phyloP scores from a whole-genome alignment of 2,797 vertebrate species.

The Acanthornis magna region DNA sequence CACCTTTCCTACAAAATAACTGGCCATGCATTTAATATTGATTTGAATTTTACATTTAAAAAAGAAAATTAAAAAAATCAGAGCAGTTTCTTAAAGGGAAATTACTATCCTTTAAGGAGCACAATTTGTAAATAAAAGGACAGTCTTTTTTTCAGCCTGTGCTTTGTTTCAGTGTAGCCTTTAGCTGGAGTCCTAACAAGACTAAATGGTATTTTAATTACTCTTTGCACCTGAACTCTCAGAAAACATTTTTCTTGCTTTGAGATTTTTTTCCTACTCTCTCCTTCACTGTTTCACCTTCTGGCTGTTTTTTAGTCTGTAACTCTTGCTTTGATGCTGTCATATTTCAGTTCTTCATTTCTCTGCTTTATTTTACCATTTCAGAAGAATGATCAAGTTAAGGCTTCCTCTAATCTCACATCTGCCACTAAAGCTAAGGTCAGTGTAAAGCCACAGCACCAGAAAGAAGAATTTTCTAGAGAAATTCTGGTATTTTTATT shows the following conservation, averaged over 20 bases:
- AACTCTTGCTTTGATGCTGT: slow-evolving; percentile 58
- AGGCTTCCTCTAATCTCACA: slow-evolving; percentile 68
- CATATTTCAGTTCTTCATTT: slow-evolving; percentile 69
- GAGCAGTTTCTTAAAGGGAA: neutral
- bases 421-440: slow-evolving; percentile 67
- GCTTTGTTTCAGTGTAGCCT: neutral
- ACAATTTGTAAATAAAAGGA: neutral
- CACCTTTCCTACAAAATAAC: neutral
- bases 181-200: neutral
- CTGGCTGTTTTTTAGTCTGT: slow-evolving; percentile 42
- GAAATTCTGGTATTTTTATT: neutral
- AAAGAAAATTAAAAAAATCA: neutral
- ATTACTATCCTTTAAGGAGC: neutral
- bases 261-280: neutral
- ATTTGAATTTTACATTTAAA: neutral
- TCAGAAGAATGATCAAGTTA: slow-evolving; percentile 70
- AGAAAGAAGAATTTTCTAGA: neutral
- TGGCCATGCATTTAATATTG: neutral
- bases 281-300: slow-evolving; percentile 38
- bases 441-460: slow-evolving; percentile 45
- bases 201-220: neutral
- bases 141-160: neutral
- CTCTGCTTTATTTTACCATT: slow-evolving; percentile 72
- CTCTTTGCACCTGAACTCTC: neutral
- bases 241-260: neutral